Evolutionary conservation across 2,888 invertebrate species (phyloP).

Genomic region (Cantharis nigra): DNA sequence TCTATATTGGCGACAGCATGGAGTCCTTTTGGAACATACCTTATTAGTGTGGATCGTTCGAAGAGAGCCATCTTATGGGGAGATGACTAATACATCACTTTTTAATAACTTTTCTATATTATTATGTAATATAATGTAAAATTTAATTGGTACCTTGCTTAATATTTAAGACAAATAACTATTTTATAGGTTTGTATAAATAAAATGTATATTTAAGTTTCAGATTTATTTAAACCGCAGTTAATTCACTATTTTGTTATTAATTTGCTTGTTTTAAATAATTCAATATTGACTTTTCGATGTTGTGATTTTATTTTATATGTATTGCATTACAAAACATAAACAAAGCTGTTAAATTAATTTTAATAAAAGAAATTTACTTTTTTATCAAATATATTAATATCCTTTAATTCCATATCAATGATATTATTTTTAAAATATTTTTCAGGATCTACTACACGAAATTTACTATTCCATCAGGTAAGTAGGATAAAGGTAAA

Average conservation of each 20-base stretch:
- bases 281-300: neutral
- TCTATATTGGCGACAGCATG: slow-evolving; percentile 87
- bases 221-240: neutral
- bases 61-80: slow-evolving; percentile 84
- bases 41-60: slow-evolving; percentile 83
- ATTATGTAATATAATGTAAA: neutral
- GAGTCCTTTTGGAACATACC: slow-evolving; percentile 80
- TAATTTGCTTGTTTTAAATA: neutral
- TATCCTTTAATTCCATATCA: no score
- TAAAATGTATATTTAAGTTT: neutral
- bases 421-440: no score
- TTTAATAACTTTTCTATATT: neutral
- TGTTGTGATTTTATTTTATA: neutral
- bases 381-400: neutral
- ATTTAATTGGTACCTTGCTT: neutral
- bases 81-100: slow-evolving; percentile 54
- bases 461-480: no score
- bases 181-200: neutral
- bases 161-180: neutral
- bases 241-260: neutral
- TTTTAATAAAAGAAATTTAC: neutral
- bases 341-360: neutral
- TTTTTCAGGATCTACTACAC: no score
- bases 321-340: neutral
- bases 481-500: no score